A percentile compares a stretch with the other conserved stretches of the same genome.
Evolutionary conservation across 2,888 invertebrate genomes (phyloP).

Genomic region (Diaphora mendica): DNA sequence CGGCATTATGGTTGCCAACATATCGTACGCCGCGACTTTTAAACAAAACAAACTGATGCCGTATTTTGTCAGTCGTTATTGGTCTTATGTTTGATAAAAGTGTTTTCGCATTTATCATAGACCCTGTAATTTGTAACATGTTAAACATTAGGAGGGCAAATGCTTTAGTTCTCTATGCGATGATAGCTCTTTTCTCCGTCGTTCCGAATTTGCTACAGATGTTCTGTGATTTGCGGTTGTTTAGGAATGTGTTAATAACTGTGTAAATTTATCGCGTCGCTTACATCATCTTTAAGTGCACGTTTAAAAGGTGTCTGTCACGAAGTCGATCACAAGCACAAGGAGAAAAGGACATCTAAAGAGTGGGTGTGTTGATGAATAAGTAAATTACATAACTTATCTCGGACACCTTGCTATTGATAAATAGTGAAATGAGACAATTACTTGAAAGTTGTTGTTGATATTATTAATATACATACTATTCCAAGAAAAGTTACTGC

Average conservation of each 20-base stretch:
- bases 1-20: constrained; percentile 71
- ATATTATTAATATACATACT: constrained; percentile 20
- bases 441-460: constrained; percentile 16
- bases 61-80: constrained; percentile 62
- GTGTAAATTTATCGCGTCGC: constrained; percentile 47
- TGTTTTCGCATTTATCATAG: constrained; percentile 42
- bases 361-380: constrained; percentile 16
- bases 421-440: constrained; percentile 21
- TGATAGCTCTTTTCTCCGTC: constrained; percentile 59
- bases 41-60: constrained; percentile 50
- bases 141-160: constrained; percentile 59
- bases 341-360: not conserved
- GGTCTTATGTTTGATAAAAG: constrained; percentile 47
- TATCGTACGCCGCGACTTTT: constrained; percentile 70
- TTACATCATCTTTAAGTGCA: constrained; percentile 10
- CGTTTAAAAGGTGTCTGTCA: constrained; percentile 16
- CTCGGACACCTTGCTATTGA: constrained; percentile 21
- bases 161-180: constrained; percentile 56
- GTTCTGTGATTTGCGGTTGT: constrained; percentile 63
- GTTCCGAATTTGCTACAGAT: constrained; percentile 62
- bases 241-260: constrained; percentile 69
- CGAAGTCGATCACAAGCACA: constrained; percentile 18
- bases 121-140: constrained; percentile 55
- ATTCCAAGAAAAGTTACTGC: constrained; percentile 33
- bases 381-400: constrained; percentile 10